Evolutionary conservation across 2,888 invertebrate genomes (phyloP).

Genomic region (Sesia apiformis): DNA sequence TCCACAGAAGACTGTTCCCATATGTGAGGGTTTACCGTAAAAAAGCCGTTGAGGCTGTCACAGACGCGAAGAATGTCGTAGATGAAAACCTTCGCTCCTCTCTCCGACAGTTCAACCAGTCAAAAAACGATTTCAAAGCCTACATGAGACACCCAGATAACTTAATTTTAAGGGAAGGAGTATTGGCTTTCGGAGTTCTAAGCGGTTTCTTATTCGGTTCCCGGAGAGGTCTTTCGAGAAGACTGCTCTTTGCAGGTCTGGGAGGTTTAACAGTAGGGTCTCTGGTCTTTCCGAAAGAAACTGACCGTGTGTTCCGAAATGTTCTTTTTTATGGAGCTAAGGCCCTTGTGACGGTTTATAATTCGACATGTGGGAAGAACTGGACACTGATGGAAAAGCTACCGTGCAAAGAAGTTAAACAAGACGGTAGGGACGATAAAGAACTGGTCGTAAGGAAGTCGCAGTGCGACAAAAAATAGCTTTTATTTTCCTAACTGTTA

Average conservation of each 20-base stretch:
- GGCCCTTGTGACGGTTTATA: conserved; percentile 17
- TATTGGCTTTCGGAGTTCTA: conserved; percentile 19
- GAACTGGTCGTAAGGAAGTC: not conserved
- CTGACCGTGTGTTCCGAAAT: conserved; percentile 32
- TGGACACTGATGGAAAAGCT: conserved; percentile 23
- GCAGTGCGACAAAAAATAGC: not conserved
- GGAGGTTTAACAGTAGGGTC: conserved; percentile 32
- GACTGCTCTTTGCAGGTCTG: conserved; percentile 22
- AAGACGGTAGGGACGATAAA: conserved; percentile 13
- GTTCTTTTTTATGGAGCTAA: conserved; percentile 19
- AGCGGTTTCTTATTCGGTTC: conserved; percentile 22
- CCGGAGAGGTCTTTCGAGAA: conserved; percentile 17
- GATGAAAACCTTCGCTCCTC: not conserved
- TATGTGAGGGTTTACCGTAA: conserved; percentile 23
- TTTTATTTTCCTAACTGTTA: not conserved
- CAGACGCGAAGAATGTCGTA: conserved; percentile 6
- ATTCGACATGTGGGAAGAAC: conserved; percentile 18
- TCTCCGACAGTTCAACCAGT: conserved; percentile 7
- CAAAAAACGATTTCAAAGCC: conserved; percentile 19
- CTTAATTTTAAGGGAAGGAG: conserved; percentile 19
- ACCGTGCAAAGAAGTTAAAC: conserved; percentile 24
- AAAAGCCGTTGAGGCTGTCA: conserved; percentile 6
- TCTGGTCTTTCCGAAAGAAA: conserved; percentile 43
- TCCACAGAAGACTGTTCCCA: conserved; percentile 32
- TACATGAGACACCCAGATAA: conserved; percentile 35